Base-by-base conservation (phyloP, 2,888 invertebrate genomes). In the Apamea monoglypha region DNA sequence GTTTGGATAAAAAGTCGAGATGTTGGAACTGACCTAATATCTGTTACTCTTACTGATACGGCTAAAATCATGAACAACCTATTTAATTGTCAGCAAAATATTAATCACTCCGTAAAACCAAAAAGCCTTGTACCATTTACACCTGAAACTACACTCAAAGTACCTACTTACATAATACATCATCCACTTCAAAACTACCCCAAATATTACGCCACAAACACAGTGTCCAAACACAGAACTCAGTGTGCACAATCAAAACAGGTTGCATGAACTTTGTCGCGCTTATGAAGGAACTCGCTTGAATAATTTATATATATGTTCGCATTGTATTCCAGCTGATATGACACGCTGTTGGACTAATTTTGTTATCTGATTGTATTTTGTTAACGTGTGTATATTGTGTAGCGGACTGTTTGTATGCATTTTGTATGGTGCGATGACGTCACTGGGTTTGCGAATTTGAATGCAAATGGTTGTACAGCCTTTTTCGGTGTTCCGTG, bases 281-380 rank as follows among this genome's bases (percentile, higher is more conserved):
- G 68, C 75, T 74, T 70, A 70, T 74, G 73, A 82, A 82, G 82
- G 78, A 75, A 77, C 74, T 69, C 61, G 66, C 77, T 86, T 85
- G 86, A 88, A 87, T 87, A 87, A 83, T 83, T 86, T 87, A 86
- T 88, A 66, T 87, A 86, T 88, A 66, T 74, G 66, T 47, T 69
- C 71, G 69, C 75, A 86, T 88, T 87, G 87, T 87, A 74, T 87
- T 88, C 78, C 86, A 83, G 75, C 83, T 87, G 85, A 83, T 76
- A 79, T 76, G 76, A 82, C 88, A 86, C 74, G 73, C 76, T 78
- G 70, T 67, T 76, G 77, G 71, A 80, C 88, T 80, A 80, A 88
- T 85, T 83, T 70, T 21, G 59, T 80, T 88, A 87, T 85, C 87
- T 70, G 83, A 87, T 88, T 80, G 82, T 76, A 67, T 87, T 86